phyloP scores from a whole-genome alignment of 2,797 vertebrate genomes.

The Eleutherodactylus coqui region DNA sequence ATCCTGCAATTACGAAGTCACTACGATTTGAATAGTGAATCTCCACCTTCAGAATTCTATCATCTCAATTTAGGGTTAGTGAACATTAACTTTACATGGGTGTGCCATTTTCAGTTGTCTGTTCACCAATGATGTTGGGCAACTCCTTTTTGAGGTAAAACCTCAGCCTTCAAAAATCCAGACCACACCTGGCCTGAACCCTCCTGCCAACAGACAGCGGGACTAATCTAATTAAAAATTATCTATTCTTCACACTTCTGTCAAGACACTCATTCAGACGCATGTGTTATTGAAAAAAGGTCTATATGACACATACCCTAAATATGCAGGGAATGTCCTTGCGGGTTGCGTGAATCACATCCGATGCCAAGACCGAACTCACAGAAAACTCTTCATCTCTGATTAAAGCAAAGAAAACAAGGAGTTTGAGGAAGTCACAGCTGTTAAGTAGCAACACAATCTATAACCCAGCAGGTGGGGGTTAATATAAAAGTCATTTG shows the following conservation, averaged over 20 bases:
- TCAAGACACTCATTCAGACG: neutral
- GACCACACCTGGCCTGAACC: neutral
- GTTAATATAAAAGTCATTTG: neutral
- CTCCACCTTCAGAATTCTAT: too few species aligned
- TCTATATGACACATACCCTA: constrained; percentile 75
- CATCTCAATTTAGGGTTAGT: too few species aligned
- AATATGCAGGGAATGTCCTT: constrained; percentile 98
- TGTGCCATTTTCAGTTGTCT: neutral
- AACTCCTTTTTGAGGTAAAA: neutral
- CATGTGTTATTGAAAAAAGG: neutral
- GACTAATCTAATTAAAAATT: neutral
- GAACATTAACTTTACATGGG: too few species aligned
- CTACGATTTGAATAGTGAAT: too few species aligned
- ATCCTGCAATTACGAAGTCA: too few species aligned
- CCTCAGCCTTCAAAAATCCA: neutral
- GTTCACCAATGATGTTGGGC: neutral
- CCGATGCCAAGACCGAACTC: constrained; percentile 92
- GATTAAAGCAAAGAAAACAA: constrained; percentile 20
- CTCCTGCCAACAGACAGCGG: neutral
- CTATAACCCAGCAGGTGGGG: neutral
- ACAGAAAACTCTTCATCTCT: constrained; percentile 97
- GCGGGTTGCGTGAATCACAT: constrained; percentile 94
- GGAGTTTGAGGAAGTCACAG: neutral
- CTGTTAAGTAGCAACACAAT: neutral
- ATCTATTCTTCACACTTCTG: neutral